Base-by-base conservation (phyloP, 2,113 vertebrate species). In the Sprattus sprattus region DNA sequence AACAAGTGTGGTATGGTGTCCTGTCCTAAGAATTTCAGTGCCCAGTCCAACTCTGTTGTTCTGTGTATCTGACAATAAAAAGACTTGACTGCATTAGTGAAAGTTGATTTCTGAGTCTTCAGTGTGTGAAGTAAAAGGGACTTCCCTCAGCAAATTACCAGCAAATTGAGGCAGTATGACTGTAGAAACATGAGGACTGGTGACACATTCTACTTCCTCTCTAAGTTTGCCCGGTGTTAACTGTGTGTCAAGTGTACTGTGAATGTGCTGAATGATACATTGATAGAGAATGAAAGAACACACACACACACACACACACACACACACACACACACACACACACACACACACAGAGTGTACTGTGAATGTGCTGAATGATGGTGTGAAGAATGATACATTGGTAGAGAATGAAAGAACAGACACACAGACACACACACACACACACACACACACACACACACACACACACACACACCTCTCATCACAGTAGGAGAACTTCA, bases 401-500 rank as follows among this genome's bases (percentile, higher is more conserved):
- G 39, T 39, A 39, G 39, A 39, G 52, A 20, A 18, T 25, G 47
- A 11, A 9, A 49, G 47, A 49, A 49, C 0, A 9, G 47, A 49
- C 8, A 49, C 6, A 49, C 10, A 49, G 47, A 49, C 47, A 49
- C 6, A 49, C 47, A 49, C 9, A 49, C 71, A 39, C 28, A 78
- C 91, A 93, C 90, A 98, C 98, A 49, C 47, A 49, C 47, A 49
- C 46, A 47, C 46, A 47, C 46, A 47, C 46, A 47, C 46, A 47
- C 47, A 10, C 18, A n/a, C 20, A 6, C 71, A 39, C 28, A 78
- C 91, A 93, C 90, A 98, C 98, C 98, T 97, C 95, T 99, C 98
- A 87, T 99, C 98, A 89, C 98, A 99, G 32, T 99, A 99, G 6
- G 98, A 99, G 93, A 99, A 99, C 89, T 99, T 99, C 98, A 99